These are phyloP conservation scores for Prionchulus punctatus DNA, from an alignment of 2,888 invertebrate genomes.

Conservation along the genomic window DNA sequence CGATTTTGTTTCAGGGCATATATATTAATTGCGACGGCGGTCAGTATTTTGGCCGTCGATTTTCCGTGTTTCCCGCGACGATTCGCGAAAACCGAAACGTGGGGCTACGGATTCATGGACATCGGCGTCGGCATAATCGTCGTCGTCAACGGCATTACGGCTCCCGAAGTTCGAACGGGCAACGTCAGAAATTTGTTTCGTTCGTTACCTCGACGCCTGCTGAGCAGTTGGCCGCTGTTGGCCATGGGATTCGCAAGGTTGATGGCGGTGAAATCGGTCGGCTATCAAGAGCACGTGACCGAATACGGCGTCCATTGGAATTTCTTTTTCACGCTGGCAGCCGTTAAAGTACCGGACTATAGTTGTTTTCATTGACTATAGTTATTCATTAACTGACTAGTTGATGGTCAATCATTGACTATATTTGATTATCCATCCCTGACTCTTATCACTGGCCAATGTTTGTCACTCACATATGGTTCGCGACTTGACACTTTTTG, in stretches of 20 bases:
- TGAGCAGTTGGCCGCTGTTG: conserved; percentile 29
- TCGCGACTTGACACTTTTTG: no score
- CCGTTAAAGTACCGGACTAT: conserved; percentile 56
- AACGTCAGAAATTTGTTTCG: neutral
- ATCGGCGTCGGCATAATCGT: conserved; percentile 78
- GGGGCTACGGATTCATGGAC: conserved; percentile 58
- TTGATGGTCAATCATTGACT: no score
- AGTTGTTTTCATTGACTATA: no score
- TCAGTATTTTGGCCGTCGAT: conserved; percentile 83
- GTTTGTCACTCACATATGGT: no score
- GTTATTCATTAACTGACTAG: no score
- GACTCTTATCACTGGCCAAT: no score
- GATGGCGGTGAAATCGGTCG: conserved; percentile 40
- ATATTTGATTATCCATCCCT: no score
- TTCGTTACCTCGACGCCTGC: neutral
- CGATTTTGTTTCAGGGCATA: conserved; percentile 7
- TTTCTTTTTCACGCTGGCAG: conserved; percentile 81
- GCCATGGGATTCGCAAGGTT: conserved; percentile 37
- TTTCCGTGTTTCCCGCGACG: conserved; percentile 66
- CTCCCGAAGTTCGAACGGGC: neutral
- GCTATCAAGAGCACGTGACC: conserved; percentile 69
- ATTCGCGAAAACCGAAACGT: conserved; percentile 65
- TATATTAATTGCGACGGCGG: conserved; percentile 29
- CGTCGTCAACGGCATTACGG: conserved; percentile 49
- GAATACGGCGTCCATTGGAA: conserved; percentile 98